phyloP scores from a whole-genome alignment of 2,888 invertebrate genomes.

The Nebria brevicollis region DNA sequence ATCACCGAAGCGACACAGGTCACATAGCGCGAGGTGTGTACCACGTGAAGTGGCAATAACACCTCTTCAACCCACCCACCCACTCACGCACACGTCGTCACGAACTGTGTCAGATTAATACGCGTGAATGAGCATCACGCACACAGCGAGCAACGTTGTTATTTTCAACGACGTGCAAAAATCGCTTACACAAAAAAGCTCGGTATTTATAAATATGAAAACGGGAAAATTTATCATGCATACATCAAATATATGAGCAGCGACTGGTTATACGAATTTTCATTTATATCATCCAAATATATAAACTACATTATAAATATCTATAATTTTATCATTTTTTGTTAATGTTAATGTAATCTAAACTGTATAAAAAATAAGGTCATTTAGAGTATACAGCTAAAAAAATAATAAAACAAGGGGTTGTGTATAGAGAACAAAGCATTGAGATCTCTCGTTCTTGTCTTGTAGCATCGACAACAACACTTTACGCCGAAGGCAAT shows the following conservation, averaged over 20 bases:
- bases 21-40: constrained; percentile 24
- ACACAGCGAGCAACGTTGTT: constrained; percentile 6
- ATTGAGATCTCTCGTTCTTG: constrained; percentile 26
- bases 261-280: too few relatives aligned
- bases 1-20: constrained; percentile 29
- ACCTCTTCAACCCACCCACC: neutral
- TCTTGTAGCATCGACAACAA: constrained; percentile 1
- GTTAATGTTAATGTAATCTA: too few relatives aligned
- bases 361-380: too few relatives aligned
- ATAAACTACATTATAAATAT: too few relatives aligned
- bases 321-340: too few relatives aligned
- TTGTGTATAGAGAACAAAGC: constrained; percentile 16
- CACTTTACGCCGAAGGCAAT: neutral
- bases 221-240: too few relatives aligned
- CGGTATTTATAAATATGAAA: too few relatives aligned
- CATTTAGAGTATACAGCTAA: too few relatives aligned
- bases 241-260: too few relatives aligned
- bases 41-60: constrained; percentile 43
- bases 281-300: too few relatives aligned
- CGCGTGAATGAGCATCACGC: constrained; percentile 16
- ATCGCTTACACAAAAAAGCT: neutral
- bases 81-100: constrained; percentile 35
- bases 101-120: constrained; percentile 20
- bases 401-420: too few relatives aligned
- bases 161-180: constrained; percentile 21